Evolutionary conservation across 2,113 vertebrate genomes (phyloP), one percentile per base, ranked within the genome.

Genomic region (Pelecanoides urinatrix): DNA sequence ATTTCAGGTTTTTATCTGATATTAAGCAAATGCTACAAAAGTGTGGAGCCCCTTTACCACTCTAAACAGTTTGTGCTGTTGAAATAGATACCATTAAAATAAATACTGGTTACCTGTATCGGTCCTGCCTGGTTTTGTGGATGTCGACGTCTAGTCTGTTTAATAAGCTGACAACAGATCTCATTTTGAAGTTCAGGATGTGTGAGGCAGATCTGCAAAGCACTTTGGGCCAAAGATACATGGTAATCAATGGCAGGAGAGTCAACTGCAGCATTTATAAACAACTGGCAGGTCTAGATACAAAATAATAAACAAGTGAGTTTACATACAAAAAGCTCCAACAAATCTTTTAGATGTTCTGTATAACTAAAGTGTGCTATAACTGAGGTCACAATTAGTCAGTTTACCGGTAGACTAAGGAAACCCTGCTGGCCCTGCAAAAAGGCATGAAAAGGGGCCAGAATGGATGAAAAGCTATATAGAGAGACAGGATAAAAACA

Each of bases 241-340:
- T 99, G 99, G 97, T 99, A 99, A 97, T 99, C 99, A 90, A 99
- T 99, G 32, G 99, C 99, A 21, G 99, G 99, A 71, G 99, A 99
- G 74, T 99, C 99, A 65, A 99, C 99, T 34, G 98, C 99, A 80
- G 99, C 99, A 44, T 99, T 99, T 97, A 99, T 99, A 96, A 99
- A 99, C 76, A 99, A 98, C 98, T 99, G 99, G 97, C 99, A 99
- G 19, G 99, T 99, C 99, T 99, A 98, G 87, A 97, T 67, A 87
- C 30, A 95, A 94, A 90, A 86, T 80, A 94, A 94, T 68, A 96
- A 96, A 32, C 23, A 73, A 92, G 68, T 68, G 42, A 84, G 80
- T 93, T 79, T 84, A 67, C 32, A 81, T 27, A 90, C 40, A 72
- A 29, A 45, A 29, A 61, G 47, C 36, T 72, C 61, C 27, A 89